Conservation (phyloP, 2,888 invertebrate species). For the Drosophila greeni region DNA sequence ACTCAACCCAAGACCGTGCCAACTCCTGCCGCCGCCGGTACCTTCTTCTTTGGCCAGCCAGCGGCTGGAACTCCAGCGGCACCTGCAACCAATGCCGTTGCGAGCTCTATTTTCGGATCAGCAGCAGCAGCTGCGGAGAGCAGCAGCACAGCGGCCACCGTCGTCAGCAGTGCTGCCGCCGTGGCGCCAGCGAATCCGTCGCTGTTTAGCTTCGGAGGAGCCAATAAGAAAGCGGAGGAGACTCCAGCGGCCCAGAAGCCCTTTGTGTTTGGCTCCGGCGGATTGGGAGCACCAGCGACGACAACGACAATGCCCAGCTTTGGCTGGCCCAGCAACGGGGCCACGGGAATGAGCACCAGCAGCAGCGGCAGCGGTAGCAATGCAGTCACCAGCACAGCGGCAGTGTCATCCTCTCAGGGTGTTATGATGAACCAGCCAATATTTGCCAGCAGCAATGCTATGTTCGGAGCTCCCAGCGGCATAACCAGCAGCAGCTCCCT, state of each 20-base stretch:
- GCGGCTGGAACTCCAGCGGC: neutral
- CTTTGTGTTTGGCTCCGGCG: constrained; percentile 16
- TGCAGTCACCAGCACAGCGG: constrained; percentile 6
- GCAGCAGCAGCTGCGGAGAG: neutral
- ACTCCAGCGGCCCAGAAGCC: constrained; percentile 15
- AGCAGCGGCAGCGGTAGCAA: neutral
- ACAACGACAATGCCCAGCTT: constrained; percentile 17
- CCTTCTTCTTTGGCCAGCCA: constrained; percentile 34
- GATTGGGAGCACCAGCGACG: constrained; percentile 5
- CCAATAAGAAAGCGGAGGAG: constrained; percentile 10
- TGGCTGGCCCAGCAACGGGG: constrained; percentile 25
- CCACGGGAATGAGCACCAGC: constrained; percentile 3
- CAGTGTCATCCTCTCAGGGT: constrained; percentile 14
- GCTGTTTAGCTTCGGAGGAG: constrained; percentile 13
- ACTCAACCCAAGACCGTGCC: neutral
- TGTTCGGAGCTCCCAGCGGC: constrained; percentile 22
- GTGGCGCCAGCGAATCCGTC: constrained; percentile 1
- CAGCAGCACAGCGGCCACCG: neutral
- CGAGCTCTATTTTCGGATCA: constrained; percentile 26
- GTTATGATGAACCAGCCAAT: constrained; percentile 6
- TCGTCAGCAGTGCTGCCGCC: constrained; percentile 2
- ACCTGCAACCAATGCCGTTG: neutral
- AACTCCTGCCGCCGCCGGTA: neutral
- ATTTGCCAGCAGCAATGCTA: constrained; percentile 20
- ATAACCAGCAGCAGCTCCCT: constrained; percentile 14